Percentiles rank a stretch among this genome's conserved stretches.
Conservation (phyloP, 1,140 invertebrate species). For the Drosophila navojoa region DNA sequence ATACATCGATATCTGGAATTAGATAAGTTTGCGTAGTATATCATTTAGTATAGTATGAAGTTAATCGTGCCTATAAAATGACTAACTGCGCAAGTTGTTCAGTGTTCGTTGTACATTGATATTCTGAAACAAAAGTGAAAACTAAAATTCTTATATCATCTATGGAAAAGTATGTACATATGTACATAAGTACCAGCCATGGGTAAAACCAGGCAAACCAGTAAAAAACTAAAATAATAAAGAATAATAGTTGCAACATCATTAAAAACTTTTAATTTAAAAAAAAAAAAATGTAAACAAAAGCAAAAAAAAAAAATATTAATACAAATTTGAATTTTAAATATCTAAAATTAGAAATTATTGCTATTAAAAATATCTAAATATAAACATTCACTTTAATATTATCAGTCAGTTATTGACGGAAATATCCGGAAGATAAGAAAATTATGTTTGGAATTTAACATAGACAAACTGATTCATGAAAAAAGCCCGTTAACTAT, state of each 20-base stretch:
- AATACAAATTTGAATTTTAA: too few species aligned
- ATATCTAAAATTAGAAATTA: too few species aligned
- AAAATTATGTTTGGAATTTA: not conserved
- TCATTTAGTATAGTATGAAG: not conserved
- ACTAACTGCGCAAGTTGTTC: not conserved
- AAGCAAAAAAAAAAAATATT: too few species aligned
- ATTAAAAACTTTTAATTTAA: too few species aligned
- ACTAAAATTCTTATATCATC: too few species aligned
- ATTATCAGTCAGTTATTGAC: not conserved
- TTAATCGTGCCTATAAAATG: conserved; percentile 4
- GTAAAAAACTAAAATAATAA: too few species aligned
- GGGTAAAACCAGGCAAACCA: too few species aligned
- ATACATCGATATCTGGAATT: conserved; percentile 2
- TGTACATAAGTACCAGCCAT: too few species aligned
- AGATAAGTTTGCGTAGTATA: not conserved
- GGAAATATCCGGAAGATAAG: conserved; percentile 12
- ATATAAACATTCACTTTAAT: too few species aligned
- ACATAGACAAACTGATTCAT: not conserved
- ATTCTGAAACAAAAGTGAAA: too few species aligned
- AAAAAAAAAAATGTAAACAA: too few species aligned
- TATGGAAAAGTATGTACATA: not conserved
- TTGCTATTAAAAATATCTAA: not conserved
- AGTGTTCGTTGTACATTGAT: not conserved
- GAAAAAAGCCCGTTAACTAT: not conserved
- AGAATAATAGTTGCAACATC: too few species aligned